A percentile compares a stretch with the other conserved stretches of the same genome.
Evolutionary conservation across 1,140 invertebrate genomes (phyloP).

Genomic region (Lucilia sericata): DNA sequence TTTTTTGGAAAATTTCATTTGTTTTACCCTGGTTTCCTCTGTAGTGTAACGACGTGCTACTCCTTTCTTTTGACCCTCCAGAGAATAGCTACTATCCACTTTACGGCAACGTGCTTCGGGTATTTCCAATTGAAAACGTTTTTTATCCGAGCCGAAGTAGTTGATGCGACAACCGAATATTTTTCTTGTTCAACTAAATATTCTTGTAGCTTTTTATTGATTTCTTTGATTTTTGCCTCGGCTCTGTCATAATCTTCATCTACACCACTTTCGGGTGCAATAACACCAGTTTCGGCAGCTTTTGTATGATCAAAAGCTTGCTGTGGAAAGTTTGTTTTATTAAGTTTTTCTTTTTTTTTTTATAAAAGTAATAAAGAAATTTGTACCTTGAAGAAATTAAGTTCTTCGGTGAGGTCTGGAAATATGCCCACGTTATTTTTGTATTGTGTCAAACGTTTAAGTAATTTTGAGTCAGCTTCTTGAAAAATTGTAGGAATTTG

Average conservation of each 20-base stretch:
- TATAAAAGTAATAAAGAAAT: neutral
- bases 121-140: constrained; percentile 94
- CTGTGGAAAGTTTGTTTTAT: constrained; percentile 63
- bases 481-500: constrained; percentile 74
- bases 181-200: constrained; percentile 82
- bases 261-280: constrained; percentile 87
- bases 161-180: constrained; percentile 74
- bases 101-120: constrained; percentile 80
- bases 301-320: constrained; percentile 89
- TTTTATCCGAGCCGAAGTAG: constrained; percentile 89
- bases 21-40: constrained; percentile 75
- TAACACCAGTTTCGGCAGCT: constrained; percentile 87
- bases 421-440: constrained; percentile 75
- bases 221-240: constrained; percentile 71
- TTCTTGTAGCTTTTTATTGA: constrained; percentile 73
- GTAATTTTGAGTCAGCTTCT: constrained; percentile 70
- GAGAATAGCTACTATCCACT: constrained; percentile 80
- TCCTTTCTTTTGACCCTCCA: constrained; percentile 90
- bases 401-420: constrained; percentile 78
- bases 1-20: neutral
- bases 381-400: constrained; percentile 85
- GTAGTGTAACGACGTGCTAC: constrained; percentile 88
- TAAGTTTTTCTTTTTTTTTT: constrained; percentile 41
- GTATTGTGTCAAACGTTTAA: constrained; percentile 72
- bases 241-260: constrained; percentile 90